phyloP scores from a whole-genome alignment of 2,797 vertebrate genomes.

The Lophius americanus region DNA sequence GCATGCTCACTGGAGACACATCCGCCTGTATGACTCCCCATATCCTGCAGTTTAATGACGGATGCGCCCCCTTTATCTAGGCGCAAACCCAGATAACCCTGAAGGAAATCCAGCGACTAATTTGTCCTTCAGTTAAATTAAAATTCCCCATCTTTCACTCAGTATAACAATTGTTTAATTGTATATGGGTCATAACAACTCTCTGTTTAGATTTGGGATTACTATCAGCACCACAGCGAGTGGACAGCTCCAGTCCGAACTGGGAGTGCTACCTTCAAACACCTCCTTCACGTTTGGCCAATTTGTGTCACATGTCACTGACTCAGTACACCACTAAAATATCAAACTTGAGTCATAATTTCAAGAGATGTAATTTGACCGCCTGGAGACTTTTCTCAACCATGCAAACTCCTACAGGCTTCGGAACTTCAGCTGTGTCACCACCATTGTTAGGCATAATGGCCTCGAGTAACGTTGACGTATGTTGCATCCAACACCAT shows the following conservation, averaged over 20 bases:
- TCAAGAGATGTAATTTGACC: conserved; percentile 32
- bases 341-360: conserved; percentile 37
- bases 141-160: no score
- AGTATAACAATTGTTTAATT: background rate
- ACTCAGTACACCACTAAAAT: conserved; percentile 37
- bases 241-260: conserved; percentile 64
- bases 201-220: background rate
- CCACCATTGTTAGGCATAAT: conserved; percentile 22
- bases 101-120: conserved; percentile 21
- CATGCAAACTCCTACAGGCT: conserved; percentile 8
- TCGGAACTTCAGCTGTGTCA: background rate
- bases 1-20: conserved; percentile 74
- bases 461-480: conserved; percentile 16
- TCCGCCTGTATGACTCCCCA: conserved; percentile 55
- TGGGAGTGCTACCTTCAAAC: conserved; percentile 2
- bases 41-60: conserved; percentile 58
- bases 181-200: conserved; percentile 17
- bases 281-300: conserved; percentile 48
- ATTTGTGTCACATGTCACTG: conserved; percentile 45
- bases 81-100: conserved; percentile 26
- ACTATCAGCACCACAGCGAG: conserved; percentile 60
- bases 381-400: conserved; percentile 15
- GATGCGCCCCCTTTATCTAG: conserved; percentile 38
- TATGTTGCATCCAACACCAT: conserved; percentile 36
- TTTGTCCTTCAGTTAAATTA: no score